phyloP scores from a whole-genome alignment of 2,797 vertebrate species.

The Myotis myotis region DNA sequence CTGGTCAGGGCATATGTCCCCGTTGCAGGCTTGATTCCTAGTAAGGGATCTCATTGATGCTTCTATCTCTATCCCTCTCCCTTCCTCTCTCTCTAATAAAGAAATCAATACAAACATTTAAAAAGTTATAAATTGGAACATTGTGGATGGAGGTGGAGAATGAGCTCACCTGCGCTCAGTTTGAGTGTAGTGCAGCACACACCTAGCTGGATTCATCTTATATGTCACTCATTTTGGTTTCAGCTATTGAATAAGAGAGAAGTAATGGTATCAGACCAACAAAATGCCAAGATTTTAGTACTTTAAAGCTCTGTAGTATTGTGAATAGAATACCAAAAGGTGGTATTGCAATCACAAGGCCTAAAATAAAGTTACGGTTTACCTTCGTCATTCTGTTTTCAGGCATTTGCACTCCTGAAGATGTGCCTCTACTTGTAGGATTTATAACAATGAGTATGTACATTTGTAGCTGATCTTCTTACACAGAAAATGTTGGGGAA shows the following conservation, averaged over 20 bases:
- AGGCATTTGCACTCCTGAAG: background rate
- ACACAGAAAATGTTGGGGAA: background rate
- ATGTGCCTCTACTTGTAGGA: background rate
- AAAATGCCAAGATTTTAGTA: background rate
- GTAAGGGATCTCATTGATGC: too few species aligned
- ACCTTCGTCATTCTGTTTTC: background rate
- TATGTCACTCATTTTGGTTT: background rate
- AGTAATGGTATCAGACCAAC: background rate
- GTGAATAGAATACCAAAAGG: background rate
- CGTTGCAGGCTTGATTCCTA: too few species aligned
- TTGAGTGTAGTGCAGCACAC: background rate
- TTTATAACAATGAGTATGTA: background rate
- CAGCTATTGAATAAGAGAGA: background rate
- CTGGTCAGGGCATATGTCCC: too few species aligned
- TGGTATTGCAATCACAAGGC: background rate
- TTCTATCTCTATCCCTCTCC: too few species aligned
- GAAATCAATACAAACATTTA: too few species aligned
- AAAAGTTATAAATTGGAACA: background rate
- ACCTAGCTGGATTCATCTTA: background rate
- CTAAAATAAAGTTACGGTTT: background rate
- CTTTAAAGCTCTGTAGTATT: background rate
- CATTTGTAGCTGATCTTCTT: background rate
- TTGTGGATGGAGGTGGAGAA: background rate
- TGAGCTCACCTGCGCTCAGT: rapidly evolving
- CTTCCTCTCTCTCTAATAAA: too few species aligned